Evolutionary conservation across 2,797 vertebrate genomes (phyloP), one percentile per base, ranked within the genome.

Genomic region (Phrynocephalus forsythii): DNA sequence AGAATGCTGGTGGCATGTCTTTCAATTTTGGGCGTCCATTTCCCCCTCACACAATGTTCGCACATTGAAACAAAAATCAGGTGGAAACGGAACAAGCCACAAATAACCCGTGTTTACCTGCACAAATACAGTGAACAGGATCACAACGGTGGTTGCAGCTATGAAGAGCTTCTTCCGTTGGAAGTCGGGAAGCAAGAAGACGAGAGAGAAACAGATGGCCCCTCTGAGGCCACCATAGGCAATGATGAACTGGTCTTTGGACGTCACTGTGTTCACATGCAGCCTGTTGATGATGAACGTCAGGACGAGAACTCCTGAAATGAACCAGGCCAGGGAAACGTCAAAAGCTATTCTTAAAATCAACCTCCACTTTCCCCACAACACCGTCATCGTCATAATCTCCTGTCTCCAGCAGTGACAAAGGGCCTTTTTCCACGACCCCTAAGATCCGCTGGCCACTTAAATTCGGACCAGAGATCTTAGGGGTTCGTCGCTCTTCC

Each of bases 181-280:
- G 10, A 96, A 96, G 11, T 96, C 93, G 0, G 96, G 96, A 26
- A 97, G 95, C 83, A 96, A 82, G 87, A 96, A 96, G 75, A 96
- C 95, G 82, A 97, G 72, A 0, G 95, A 96, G 91, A 97, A 96
- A 63, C 96, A 96, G 86, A 97, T 96, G 84, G 95, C 94, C 11
- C 95, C 95, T 2, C 96, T 92, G 15, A 96, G 92, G 2, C 95
- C 95, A 1, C 97, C 95, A 0, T 96, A 97, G 0, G 95, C 95
- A 0, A 96, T 96, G 86, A 95, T 97, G 89, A 97, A 96, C 48
- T 96, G 96, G 82, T 96, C 95, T 82, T 97, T 97, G 63, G 91
- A 88, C 24, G 95, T 96, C 73, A 96, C 90, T 16, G 92, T 93
- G 91, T 96, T 96, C 83, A 96, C 88, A 0, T 95, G 94, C 44